Evolutionary conservation across 1,140 invertebrate genomes (phyloP), one percentile per base, ranked within the genome.

Genomic region (Cylas formicarius): DNA sequence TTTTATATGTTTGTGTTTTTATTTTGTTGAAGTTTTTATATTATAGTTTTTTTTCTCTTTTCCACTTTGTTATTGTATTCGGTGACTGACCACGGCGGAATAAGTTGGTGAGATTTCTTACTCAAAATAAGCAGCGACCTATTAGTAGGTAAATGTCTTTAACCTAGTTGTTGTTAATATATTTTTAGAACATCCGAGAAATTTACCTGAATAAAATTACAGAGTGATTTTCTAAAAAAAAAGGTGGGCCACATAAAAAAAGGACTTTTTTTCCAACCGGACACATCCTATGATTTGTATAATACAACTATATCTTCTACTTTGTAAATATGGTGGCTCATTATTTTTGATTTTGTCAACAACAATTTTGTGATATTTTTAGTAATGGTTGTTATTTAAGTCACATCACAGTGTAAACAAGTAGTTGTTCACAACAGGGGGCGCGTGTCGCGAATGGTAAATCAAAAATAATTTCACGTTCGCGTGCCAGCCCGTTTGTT

Each of bases 351-450:
- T 61, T 66, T 63, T 58, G 61, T 63, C 61, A 64, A 62, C 61
- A 64, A 66, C 60, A 65, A 63, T 65, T 66, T 66, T 65, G 62
- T 65, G 63, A 65, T 65, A 65, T 65, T 64, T 53, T 66, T 64
- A 63, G 63, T 66, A 65, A 65, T 61, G 57, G 58, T 63, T 62
- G 58, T 65, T 62, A 61, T 59, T 63, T 63, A 60, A 63, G 60
- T 63, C 61, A 64, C 57, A 61, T 62, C 60, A 63, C 57, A 50
- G 57, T 41, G 58, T 56, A 57, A 56, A 60, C 60, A 51, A 46
- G 18, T 56, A 57, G 50, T 39, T 56, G 57, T 59, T 60, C 57
- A 51, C 53, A 44, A 19, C 39, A 24, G 48, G 51, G n/a, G n/a
- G n/a, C n/a, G n/a, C n/a, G n/a, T n/a, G n/a, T n/a, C n/a, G n/a